Conservation (phyloP, 2,888 invertebrate species). For the Cacoxenus indagator region DNA sequence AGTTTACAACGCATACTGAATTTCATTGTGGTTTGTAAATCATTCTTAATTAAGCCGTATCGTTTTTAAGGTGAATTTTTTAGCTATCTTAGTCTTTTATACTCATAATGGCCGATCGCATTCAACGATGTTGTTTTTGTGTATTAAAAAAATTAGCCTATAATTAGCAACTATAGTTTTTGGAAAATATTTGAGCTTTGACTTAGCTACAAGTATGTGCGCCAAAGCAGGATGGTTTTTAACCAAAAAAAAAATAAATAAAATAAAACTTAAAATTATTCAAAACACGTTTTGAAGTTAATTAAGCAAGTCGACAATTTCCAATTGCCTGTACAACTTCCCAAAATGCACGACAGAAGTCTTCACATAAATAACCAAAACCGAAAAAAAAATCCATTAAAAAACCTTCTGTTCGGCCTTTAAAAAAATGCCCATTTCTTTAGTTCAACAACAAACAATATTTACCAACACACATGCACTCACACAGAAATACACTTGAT, state of each 20-base stretch:
- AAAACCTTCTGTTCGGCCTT: slow-evolving; percentile 36
- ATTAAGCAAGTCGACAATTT: background rate
- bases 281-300: background rate
- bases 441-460: background rate
- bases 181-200: background rate
- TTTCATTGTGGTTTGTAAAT: slow-evolving; percentile 1
- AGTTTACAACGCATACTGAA: too few species aligned
- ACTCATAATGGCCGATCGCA: background rate
- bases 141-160: background rate
- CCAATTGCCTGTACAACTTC: slow-evolving; percentile 2
- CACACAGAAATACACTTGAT: slow-evolving; percentile 11
- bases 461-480: background rate
- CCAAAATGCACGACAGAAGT: slow-evolving; percentile 3
- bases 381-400: slow-evolving; percentile 28
- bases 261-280: background rate
- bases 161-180: background rate
- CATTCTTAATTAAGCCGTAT: background rate
- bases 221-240: background rate
- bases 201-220: background rate
- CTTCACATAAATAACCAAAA: slow-evolving; percentile 9
- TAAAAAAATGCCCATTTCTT: slow-evolving; percentile 36
- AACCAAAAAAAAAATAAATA: background rate
- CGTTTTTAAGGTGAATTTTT: slow-evolving; percentile 9
- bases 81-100: slow-evolving; percentile 16
- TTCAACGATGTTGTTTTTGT: background rate